These are phyloP conservation scores for Hymenochirus boettgeri DNA, from an alignment of 2,113 vertebrate species.

Conservation along the genomic window DNA sequence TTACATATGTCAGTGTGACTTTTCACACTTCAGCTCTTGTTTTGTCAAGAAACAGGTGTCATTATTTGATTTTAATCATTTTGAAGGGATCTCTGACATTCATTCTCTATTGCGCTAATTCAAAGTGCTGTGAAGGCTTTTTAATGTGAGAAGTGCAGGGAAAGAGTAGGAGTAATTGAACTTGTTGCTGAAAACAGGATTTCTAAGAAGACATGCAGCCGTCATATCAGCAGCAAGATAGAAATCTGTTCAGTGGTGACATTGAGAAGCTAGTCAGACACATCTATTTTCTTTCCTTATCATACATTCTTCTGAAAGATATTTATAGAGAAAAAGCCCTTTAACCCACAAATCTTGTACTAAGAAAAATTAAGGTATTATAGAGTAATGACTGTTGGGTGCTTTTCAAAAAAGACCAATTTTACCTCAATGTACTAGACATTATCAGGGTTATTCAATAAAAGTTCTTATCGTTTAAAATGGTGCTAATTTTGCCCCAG, in stretches of 20 bases:
- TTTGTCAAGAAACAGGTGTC: conserved; percentile 15
- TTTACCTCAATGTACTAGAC: no score
- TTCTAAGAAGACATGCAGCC: conserved; percentile 28
- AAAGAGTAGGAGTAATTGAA: conserved; percentile 21
- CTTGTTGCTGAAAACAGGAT: conserved; percentile 11
- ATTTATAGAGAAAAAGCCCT: no score
- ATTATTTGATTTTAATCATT: conserved; percentile 11
- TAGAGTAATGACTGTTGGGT: no score
- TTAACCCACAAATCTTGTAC: no score
- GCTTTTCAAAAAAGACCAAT: no score
- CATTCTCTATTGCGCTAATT: conserved; percentile 2
- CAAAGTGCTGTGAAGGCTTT: conserved; percentile 15
- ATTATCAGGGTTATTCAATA: no score
- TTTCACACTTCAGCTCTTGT: neutral
- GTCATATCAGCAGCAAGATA: conserved; percentile 39
- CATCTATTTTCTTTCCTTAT: conserved; percentile 43
- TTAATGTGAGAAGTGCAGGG: conserved; percentile 4
- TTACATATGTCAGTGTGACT: neutral
- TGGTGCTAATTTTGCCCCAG: no score
- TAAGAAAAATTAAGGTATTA: no score
- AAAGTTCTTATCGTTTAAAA: no score
- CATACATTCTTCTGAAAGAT: no score
- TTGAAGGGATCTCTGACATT: conserved; percentile 7
- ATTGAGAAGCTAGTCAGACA: conserved; percentile 44
- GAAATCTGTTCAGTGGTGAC: conserved; percentile 42